Percentiles rank a stretch among this genome's conserved stretches.
These are phyloP conservation scores for Chondrilla cf. caribensis DNA, from an alignment of 37 sponge, comb jelly and placozoan genomes.

Conservation along the genomic window DNA sequence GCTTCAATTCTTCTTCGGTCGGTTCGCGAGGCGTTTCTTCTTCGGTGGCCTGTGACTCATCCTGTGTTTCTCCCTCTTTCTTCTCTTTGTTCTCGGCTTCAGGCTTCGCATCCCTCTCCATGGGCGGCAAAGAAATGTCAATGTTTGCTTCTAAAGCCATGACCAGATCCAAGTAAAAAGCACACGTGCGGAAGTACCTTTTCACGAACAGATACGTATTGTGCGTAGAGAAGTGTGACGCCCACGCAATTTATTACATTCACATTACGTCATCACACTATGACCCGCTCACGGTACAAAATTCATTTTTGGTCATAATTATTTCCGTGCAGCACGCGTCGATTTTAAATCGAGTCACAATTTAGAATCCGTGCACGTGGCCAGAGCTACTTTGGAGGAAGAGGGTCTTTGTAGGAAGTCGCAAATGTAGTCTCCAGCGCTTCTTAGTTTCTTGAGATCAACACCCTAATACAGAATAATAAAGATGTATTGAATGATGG, in stretches of 20 bases:
- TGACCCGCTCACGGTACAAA: too few species aligned
- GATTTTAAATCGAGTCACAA: too few species aligned
- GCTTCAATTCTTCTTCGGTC: constrained; percentile 67
- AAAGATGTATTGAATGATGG: too few species aligned
- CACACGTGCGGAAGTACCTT: too few species aligned
- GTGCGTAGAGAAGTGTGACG: too few species aligned
- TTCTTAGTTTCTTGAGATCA: constrained; percentile 64
- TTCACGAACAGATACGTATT: too few species aligned
- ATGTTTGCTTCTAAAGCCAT: constrained; percentile 13
- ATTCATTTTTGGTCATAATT: too few species aligned
- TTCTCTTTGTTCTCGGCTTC: background rate
- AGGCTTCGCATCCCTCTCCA: constrained; percentile 1
- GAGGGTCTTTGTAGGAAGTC: constrained; percentile 62
- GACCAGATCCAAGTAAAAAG: too few species aligned
- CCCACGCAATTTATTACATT: too few species aligned
- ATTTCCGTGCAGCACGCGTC: too few species aligned
- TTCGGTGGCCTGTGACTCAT: background rate
- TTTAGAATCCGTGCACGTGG: too few species aligned
- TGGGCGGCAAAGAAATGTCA: constrained; percentile 35
- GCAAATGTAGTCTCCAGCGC: constrained; percentile 79
- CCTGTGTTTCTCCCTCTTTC: background rate
- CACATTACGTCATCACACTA: too few species aligned
- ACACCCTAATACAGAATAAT: constrained; percentile 62
- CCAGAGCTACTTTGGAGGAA: constrained; percentile 81
- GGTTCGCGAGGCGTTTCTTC: constrained; percentile 51